Conservation (phyloP, 2,888 invertebrate genomes). For the Pteria penguin region DNA sequence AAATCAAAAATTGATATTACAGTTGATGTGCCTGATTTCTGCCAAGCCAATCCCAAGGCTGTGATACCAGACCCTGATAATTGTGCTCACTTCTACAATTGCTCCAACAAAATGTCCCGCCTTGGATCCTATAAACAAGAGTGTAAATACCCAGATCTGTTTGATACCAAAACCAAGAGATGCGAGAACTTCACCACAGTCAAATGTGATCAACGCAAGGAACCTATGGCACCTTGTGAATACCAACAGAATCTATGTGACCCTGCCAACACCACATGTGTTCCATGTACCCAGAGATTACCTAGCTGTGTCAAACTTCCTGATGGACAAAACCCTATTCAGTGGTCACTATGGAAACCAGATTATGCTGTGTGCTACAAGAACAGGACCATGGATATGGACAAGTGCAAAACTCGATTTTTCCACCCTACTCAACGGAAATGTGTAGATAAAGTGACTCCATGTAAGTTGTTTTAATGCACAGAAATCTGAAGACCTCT, state of each 20-base stretch:
- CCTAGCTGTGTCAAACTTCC: slow-evolving; percentile 54
- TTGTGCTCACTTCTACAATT: slow-evolving; percentile 43
- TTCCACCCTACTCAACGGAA: slow-evolving; percentile 52
- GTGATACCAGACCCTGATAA: slow-evolving; percentile 39
- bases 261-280: slow-evolving; percentile 38
- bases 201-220: slow-evolving; percentile 36
- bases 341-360: slow-evolving; percentile 44
- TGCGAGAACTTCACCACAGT: slow-evolving; percentile 49
- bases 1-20: too few species aligned
- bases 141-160: slow-evolving; percentile 53
- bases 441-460: slow-evolving; percentile 48
- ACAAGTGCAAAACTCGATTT: slow-evolving; percentile 55
- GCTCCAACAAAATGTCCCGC: slow-evolving; percentile 4
- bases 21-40: slow-evolving; percentile 46
- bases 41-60: slow-evolving; percentile 47
- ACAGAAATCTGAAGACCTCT: too few species aligned
- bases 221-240: slow-evolving; percentile 26
- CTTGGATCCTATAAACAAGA: slow-evolving; percentile 40
- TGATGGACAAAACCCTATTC: slow-evolving; percentile 52
- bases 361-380: slow-evolving; percentile 49
- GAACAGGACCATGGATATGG: slow-evolving; percentile 49
- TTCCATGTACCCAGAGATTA: slow-evolving; percentile 51
- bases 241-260: slow-evolving; percentile 54
- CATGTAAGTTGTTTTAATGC: slow-evolving; percentile 42
- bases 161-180: slow-evolving; percentile 36